These are phyloP conservation scores for Sphaeridia pumilis DNA, from an alignment of 2,888 invertebrate species.

Conservation along the genomic window DNA sequence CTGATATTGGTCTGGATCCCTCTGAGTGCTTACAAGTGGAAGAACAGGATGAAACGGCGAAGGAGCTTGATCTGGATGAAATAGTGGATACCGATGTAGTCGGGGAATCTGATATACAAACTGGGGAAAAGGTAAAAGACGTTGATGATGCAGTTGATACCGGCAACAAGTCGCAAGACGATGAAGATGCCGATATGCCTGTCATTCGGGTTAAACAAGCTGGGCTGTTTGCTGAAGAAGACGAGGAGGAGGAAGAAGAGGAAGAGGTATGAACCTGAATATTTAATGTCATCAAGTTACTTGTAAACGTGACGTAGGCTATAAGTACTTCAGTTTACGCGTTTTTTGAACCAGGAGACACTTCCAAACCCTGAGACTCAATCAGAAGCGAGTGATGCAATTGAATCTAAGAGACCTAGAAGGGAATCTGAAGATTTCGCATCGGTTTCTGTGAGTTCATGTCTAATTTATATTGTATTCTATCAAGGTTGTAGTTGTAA, in stretches of 20 bases:
- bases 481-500: too few species aligned
- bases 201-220: slow-evolving; percentile 18
- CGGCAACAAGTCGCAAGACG: slow-evolving; percentile 20
- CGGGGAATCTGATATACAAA: slow-evolving; percentile 36
- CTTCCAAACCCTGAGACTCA: too few species aligned
- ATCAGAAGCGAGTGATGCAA: too few species aligned
- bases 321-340: too few species aligned
- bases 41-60: slow-evolving; percentile 35
- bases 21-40: slow-evolving; percentile 22
- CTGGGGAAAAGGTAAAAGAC: slow-evolving; percentile 11
- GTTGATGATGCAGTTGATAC: slow-evolving; percentile 13
- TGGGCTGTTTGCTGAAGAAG: slow-evolving; percentile 20
- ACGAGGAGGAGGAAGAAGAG: slow-evolving; percentile 19
- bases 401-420: too few species aligned
- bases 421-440: too few species aligned
- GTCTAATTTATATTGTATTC: too few species aligned
- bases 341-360: too few species aligned
- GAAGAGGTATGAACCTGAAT: too few species aligned
- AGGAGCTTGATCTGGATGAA: slow-evolving; percentile 19
- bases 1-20: slow-evolving; percentile 33
- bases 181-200: slow-evolving; percentile 20
- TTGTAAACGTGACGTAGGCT: too few species aligned
- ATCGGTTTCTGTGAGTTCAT: too few species aligned
- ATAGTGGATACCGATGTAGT: slow-evolving; percentile 5
- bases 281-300: too few species aligned